Evolutionary conservation across 2,797 vertebrate species (phyloP).

Genomic region (Peromyscus eremicus): DNA sequence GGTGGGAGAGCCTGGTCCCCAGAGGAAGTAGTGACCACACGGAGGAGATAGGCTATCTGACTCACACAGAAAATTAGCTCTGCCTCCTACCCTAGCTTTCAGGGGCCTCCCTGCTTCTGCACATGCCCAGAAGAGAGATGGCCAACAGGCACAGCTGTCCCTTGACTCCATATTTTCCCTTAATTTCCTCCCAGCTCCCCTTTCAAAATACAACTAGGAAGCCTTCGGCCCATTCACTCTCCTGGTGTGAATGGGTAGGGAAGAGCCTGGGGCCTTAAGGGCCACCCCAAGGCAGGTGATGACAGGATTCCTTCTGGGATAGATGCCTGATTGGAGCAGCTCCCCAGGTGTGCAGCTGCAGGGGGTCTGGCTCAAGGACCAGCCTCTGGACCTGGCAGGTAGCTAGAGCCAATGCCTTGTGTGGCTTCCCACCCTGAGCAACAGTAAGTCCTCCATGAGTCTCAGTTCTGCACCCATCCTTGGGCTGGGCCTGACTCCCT

Average conservation of each 20-base stretch:
- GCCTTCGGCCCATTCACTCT: neutral
- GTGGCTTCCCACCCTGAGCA: neutral
- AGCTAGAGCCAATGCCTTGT: neutral
- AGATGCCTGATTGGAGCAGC: neutral
- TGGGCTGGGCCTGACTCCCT: neutral
- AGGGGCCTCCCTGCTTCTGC: neutral
- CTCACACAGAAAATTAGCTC: constrained; percentile 47
- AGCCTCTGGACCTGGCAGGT: neutral
- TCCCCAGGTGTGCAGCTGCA: neutral
- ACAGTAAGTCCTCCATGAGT: too few relatives aligned
- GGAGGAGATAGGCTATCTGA: neutral
- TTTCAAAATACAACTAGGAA: neutral
- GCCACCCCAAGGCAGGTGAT: neutral
- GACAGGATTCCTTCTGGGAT: neutral
- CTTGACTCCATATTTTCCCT: neutral
- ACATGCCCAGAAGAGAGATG: neutral
- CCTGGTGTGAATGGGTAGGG: neutral
- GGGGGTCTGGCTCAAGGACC: neutral
- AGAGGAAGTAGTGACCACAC: neutral
- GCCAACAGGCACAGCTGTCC: neutral
- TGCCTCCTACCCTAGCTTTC: constrained; percentile 30
- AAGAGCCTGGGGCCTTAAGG: neutral
- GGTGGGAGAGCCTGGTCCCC: neutral
- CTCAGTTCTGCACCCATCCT: neutral
- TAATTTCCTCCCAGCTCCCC: neutral